Percentiles rank a stretch among this genome's conserved stretches.
Evolutionary conservation across 2,113 vertebrate species (phyloP).

Genomic region (Dermatemys mawii): DNA sequence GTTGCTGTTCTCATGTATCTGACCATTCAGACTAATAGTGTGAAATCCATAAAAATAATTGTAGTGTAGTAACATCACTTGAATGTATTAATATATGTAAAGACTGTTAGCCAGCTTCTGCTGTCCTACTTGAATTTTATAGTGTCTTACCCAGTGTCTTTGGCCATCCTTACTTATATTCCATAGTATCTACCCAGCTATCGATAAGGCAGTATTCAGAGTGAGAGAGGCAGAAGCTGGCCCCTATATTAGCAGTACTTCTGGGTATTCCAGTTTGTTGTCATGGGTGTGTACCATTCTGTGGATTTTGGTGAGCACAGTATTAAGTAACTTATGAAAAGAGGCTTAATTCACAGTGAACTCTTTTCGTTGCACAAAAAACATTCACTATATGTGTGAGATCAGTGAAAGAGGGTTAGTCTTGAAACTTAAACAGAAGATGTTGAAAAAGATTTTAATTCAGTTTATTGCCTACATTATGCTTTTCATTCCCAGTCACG

Average conservation of each 20-base stretch:
- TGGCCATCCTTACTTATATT: background rate
- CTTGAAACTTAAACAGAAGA: background rate
- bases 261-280: rapidly evolving
- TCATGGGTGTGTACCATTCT: background rate
- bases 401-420: background rate
- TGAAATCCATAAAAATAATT: background rate
- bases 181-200: background rate
- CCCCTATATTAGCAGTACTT: background rate
- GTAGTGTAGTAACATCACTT: background rate
- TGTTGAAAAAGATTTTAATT: background rate
- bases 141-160: background rate
- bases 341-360: background rate
- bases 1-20: background rate
- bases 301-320: background rate
- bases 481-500: background rate
- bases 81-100: background rate
- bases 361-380: conserved; percentile 5
- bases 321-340: background rate
- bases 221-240: background rate
- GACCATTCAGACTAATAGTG: background rate
- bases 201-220: background rate
- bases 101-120: background rate
- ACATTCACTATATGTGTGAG: background rate
- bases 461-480: background rate
- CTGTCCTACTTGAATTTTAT: background rate